phyloP scores from a whole-genome alignment of 2,113 vertebrate genomes.

The Pomatorhinus ruficollis region DNA sequence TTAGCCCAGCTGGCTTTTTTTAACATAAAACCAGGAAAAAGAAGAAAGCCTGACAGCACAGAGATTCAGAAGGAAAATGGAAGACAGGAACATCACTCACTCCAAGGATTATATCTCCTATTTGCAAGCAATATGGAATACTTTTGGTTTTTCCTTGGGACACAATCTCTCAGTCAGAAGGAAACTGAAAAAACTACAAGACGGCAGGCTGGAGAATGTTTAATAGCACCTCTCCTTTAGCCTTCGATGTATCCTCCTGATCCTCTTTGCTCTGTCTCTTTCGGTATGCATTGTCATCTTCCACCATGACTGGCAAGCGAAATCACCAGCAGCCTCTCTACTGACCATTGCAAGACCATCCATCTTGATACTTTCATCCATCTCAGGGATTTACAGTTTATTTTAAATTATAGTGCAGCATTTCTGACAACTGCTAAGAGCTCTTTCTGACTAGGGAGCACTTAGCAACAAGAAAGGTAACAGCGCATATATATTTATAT shows the following conservation, averaged over 20 bases:
- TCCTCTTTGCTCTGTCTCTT: background rate
- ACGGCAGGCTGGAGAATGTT: background rate
- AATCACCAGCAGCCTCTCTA: background rate
- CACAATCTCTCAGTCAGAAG: background rate
- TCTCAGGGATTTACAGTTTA: constrained; percentile 23
- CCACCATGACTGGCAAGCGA: background rate
- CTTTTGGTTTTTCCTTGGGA: background rate
- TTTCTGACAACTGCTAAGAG: constrained; percentile 28
- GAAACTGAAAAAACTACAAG: background rate
- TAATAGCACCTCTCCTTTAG: background rate
- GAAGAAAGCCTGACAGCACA: background rate
- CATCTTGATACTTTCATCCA: background rate
- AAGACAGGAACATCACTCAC: background rate
- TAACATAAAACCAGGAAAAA: background rate
- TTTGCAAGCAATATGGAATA: background rate
- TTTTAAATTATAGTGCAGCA: constrained; percentile 19
- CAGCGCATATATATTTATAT: background rate
- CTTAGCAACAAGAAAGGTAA: constrained; percentile 49
- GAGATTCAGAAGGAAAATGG: background rate
- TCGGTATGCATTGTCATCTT: background rate
- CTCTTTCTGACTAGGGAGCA: background rate
- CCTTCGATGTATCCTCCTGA: background rate
- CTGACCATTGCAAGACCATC: background rate
- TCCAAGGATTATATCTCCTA: background rate
- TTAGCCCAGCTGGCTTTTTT: background rate